These are phyloP conservation scores for Myotis vivesi DNA, from an alignment of 2,797 vertebrate genomes.

Conservation along the genomic window DNA sequence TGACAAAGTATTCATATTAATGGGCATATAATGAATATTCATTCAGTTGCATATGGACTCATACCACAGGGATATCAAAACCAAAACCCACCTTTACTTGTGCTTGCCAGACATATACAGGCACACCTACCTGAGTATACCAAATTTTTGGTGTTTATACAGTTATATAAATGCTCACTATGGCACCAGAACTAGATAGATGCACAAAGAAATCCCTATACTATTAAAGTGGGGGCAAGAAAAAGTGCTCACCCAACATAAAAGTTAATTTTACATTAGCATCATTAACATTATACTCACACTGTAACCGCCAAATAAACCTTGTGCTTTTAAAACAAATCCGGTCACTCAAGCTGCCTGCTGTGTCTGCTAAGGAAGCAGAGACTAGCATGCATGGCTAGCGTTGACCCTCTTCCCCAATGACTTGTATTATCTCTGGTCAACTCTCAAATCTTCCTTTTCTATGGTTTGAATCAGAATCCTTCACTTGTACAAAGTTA, in stretches of 20 bases:
- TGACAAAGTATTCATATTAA: slow-evolving; percentile 78
- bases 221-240: not conserved
- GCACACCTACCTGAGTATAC: slow-evolving; percentile 10
- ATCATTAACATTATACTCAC: slow-evolving; percentile 68
- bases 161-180: slow-evolving; percentile 19
- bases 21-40: slow-evolving; percentile 78
- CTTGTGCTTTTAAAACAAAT: slow-evolving; percentile 70
- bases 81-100: slow-evolving; percentile 52
- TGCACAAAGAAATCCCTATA: not conserved
- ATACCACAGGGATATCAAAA: slow-evolving; percentile 64
- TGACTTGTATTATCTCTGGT: slow-evolving; percentile 56
- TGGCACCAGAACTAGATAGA: not conserved
- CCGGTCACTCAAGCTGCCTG: slow-evolving; percentile 27
- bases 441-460: slow-evolving; percentile 70
- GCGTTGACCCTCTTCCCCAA: slow-evolving; percentile 52
- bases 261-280: slow-evolving; percentile 73
- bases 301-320: slow-evolving; percentile 63
- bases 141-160: not conserved
- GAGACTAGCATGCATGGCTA: slow-evolving; percentile 62
- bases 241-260: slow-evolving; percentile 54
- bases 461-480: slow-evolving; percentile 56
- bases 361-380: slow-evolving; percentile 67
- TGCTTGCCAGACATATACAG: slow-evolving; percentile 34
- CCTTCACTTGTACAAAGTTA: slow-evolving; percentile 36
- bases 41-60: slow-evolving; percentile 74